Evolutionary conservation across 2,797 vertebrate genomes (phyloP).

Genomic region (Chiroxiphia lanceolata): DNA sequence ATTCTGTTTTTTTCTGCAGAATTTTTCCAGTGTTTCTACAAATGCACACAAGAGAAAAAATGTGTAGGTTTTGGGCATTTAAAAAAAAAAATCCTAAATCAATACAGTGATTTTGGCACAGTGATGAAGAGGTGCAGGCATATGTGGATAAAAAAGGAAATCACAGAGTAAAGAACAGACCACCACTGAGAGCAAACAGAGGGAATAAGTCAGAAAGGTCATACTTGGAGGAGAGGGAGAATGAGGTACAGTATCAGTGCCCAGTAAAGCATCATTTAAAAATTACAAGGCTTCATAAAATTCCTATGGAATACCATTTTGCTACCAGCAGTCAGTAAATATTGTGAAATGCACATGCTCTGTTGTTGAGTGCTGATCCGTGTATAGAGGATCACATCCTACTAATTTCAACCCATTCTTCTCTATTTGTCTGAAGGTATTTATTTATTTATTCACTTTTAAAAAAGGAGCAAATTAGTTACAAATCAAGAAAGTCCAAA

Average conservation of each 20-base stretch:
- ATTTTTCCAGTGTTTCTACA: not conserved
- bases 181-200: not conserved
- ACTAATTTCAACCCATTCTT: not conserved
- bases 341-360: not conserved
- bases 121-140: not conserved
- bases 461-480: not conserved
- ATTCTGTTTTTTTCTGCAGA: not conserved
- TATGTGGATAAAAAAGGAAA: not conserved
- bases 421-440: not conserved
- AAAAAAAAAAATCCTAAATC: not conserved
- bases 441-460: not conserved
- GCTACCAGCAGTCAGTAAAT: not conserved
- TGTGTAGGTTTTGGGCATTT: not conserved
- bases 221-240: not conserved
- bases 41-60: fast-evolving
- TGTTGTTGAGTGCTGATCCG: not conserved
- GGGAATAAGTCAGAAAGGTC: not conserved
- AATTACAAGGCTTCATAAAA: not conserved
- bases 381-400: not conserved
- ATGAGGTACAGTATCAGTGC: not conserved
- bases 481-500: not conserved
- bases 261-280: not conserved
- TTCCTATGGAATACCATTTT: not conserved
- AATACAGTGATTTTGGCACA: not conserved
- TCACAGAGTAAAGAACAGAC: not conserved